Base-by-base conservation (phyloP, 2,797 vertebrate species). In the Rhodeus uyekii region DNA sequence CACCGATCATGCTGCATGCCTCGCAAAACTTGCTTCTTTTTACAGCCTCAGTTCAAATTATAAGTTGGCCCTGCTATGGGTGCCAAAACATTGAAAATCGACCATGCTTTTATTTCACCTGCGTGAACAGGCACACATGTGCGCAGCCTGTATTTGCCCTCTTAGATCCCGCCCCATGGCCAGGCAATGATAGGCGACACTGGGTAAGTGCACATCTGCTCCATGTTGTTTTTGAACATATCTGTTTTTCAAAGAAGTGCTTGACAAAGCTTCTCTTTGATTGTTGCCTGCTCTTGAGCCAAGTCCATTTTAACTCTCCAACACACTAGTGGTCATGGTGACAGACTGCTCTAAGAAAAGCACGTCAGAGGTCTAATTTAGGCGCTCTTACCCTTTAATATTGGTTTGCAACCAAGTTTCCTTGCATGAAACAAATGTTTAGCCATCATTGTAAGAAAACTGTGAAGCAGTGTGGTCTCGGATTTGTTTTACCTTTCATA, bases 241-340 rank as follows among this genome's bases (percentile, higher is more conserved):
- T 42, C 19, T n/a, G 9, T 46, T 75, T 61, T 64, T 48, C 46
- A 46, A 42, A 75, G 72, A 80, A 74, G 48, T 64, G 39, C 74
- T 78, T 60, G 29, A 75, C 69, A 86, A 72, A 78, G 58, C 73
- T 61, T 18, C 60, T 69, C 83, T 85, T 87, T 85, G 86, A 85
- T 85, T 61, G 68, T 53, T 32, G 64, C 19, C 34, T 64, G 68
- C 74, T 79, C 79, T 86, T 68, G 18, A 83, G 60, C 73, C 77
- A 74, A 68, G 75, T 84, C 82, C 61, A 42, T 83, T 83, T 74
- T 55, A 55, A 85, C 42, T 50, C 83, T 58, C n/a, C 58, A 78
- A 53, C 68, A 73, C 58, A 73, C 60, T 60, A 80, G 86, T 83
- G 86, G 80, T 83, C 83, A 87, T 85, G 83, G 82, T 82, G 78